Conservation (phyloP, 2,113 vertebrate species). For the Nansenia antarctica region DNA sequence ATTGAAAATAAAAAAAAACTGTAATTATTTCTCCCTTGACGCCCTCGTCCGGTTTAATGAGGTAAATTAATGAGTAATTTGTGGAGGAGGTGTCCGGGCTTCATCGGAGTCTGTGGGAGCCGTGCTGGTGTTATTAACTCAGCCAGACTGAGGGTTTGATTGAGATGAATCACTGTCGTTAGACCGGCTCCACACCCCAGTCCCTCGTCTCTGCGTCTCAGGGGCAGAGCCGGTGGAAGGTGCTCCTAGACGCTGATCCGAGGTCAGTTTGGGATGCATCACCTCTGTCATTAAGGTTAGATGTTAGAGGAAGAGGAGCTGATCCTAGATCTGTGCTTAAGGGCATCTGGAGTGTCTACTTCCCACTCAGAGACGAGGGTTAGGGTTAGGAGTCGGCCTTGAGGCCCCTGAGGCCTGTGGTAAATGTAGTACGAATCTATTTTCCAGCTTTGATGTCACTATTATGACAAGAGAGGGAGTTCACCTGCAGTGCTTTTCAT, state of each 20-base stretch:
- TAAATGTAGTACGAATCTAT: constrained; percentile 10
- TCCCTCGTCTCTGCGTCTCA: not conserved
- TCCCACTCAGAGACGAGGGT: constrained; percentile 22
- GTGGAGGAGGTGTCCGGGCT: constrained; percentile 40
- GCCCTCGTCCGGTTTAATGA: constrained; percentile 54
- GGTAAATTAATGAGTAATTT: constrained; percentile 59
- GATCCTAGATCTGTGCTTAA: not conserved
- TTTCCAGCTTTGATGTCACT: constrained; percentile 26
- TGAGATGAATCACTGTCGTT: constrained; percentile 52
- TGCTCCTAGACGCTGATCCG: not conserved
- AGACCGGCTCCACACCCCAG: not conserved
- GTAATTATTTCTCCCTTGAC: constrained; percentile 41
- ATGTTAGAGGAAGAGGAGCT: constrained; percentile 12
- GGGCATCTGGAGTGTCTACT: constrained; percentile 1
- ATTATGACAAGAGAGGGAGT: no score
- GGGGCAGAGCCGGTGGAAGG: not conserved
- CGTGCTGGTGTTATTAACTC: constrained; percentile 63
- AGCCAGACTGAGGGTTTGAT: constrained; percentile 54
- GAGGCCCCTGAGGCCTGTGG: not conserved
- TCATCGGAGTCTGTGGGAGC: constrained; percentile 45
- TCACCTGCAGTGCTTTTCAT: no score
- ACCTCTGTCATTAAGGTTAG: constrained; percentile 1
- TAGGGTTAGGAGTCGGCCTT: constrained; percentile 5
- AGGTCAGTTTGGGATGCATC: not conserved
- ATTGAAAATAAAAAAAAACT: constrained; percentile 24